Percentiles rank a stretch among this genome's conserved stretches.
phyloP scores from a whole-genome alignment of 2,113 vertebrate species.

The human region DNA sequence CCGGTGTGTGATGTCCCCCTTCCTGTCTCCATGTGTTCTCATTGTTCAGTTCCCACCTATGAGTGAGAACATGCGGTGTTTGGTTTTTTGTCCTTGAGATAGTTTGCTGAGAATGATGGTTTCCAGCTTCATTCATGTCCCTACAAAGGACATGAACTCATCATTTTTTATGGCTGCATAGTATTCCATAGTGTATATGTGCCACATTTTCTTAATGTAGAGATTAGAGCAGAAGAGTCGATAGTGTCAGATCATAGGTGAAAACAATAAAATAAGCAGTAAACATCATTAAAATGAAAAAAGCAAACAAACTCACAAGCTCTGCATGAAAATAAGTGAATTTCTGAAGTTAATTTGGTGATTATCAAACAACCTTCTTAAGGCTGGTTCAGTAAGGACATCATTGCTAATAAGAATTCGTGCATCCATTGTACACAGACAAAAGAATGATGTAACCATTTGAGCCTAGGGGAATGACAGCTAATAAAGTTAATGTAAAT shows the following conservation, averaged over 20 bases:
- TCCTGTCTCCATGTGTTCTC: too few species aligned
- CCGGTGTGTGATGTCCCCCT: too few species aligned
- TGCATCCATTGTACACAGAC: neutral
- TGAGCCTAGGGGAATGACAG: neutral
- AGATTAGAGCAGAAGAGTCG: neutral
- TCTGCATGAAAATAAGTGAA: neutral
- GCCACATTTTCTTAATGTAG: neutral
- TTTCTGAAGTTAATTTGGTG: neutral
- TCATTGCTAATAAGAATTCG: neutral
- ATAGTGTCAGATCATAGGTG: neutral
- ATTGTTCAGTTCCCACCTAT: too few species aligned
- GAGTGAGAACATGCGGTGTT: too few species aligned
- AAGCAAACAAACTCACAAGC: neutral
- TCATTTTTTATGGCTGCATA: too few species aligned
- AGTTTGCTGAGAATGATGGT: too few species aligned
- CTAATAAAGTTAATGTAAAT: neutral
- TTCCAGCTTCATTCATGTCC: too few species aligned
- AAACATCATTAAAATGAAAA: neutral
- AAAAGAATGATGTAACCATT: neutral
- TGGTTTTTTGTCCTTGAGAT: too few species aligned
- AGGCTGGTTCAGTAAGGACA: neutral
- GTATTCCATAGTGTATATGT: too few species aligned
- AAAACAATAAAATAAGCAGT: neutral
- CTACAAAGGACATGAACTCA: too few species aligned
- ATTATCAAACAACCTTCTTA: neutral